phyloP scores from a whole-genome alignment of 1,140 invertebrate genomes.

The Hyles vespertilio region DNA sequence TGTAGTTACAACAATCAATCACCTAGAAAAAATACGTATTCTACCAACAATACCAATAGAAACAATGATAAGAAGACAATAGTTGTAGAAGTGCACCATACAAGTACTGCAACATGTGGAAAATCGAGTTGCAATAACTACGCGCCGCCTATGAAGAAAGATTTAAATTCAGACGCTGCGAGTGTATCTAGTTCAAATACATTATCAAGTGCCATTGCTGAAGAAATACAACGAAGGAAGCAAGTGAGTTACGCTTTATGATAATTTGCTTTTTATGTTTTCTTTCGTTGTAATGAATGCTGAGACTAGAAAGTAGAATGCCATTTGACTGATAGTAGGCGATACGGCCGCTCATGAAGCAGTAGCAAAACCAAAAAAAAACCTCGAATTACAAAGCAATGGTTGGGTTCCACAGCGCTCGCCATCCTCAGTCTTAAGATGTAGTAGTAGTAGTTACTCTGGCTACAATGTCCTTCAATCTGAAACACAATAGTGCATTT shows the following conservation, averaged over 20 bases:
- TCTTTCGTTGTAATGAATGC: neutral
- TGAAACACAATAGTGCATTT: too few species aligned
- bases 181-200: conserved; percentile 60
- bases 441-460: too few species aligned
- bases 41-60: conserved; percentile 44
- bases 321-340: too few species aligned
- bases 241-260: conserved; percentile 33
- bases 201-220: conserved; percentile 76
- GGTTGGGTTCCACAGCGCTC: too few species aligned
- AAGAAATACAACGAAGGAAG: conserved; percentile 75
- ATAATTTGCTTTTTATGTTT: too few species aligned
- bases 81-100: conserved; percentile 78
- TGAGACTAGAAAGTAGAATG: neutral
- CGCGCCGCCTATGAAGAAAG: conserved; percentile 44
- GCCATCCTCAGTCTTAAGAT: too few species aligned
- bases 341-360: too few species aligned
- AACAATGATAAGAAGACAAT: conserved; percentile 77
- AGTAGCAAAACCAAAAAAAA: too few species aligned
- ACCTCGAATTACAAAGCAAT: too few species aligned
- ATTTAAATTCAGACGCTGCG: conserved; percentile 41
- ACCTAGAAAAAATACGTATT: conserved; percentile 46
- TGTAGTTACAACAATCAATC: conserved; percentile 74
- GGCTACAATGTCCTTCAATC: too few species aligned
- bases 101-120: conserved; percentile 38
- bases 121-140: conserved; percentile 45